Conservation (phyloP, 2,888 invertebrate species). For the Acanthosoma haemorrhoidale region DNA sequence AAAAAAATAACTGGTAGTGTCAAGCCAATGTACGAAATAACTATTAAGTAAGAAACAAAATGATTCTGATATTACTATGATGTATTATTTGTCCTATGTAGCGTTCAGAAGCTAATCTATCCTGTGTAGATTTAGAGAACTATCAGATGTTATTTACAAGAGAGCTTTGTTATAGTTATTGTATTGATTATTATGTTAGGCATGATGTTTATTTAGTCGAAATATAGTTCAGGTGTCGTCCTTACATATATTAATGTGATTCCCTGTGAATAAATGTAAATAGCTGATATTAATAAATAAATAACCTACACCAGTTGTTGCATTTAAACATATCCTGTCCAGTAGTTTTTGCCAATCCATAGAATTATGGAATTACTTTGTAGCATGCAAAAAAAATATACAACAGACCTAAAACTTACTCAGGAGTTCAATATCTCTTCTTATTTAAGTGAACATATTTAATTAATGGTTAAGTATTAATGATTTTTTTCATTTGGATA, state of each 20-base stretch:
- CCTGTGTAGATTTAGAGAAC: neutral
- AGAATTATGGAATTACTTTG: no score
- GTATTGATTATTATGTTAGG: slow-evolving; percentile 8
- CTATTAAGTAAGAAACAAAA: neutral
- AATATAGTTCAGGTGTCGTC: slow-evolving; percentile 12
- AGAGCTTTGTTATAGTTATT: neutral
- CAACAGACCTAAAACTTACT: no score
- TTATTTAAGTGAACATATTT: no score
- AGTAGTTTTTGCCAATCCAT: no score
- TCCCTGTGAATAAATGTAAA: slow-evolving; percentile 34
- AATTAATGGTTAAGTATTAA: no score
- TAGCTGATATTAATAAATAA: slow-evolving; percentile 25
- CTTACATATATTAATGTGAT: slow-evolving; percentile 27
- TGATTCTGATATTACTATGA: neutral
- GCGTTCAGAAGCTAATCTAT: neutral
- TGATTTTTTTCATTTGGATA: no score
- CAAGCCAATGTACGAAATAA: neutral
- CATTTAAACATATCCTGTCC: no score
- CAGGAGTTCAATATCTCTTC: no score
- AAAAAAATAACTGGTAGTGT: neutral
- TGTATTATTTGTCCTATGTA: neutral
- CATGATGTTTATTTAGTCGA: slow-evolving; percentile 23
- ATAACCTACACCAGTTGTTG: neutral
- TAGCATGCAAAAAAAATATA: no score
- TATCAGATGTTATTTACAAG: neutral